These are phyloP conservation scores for Perdita meconis DNA, from an alignment of 2,888 invertebrate species.

Conservation along the genomic window DNA sequence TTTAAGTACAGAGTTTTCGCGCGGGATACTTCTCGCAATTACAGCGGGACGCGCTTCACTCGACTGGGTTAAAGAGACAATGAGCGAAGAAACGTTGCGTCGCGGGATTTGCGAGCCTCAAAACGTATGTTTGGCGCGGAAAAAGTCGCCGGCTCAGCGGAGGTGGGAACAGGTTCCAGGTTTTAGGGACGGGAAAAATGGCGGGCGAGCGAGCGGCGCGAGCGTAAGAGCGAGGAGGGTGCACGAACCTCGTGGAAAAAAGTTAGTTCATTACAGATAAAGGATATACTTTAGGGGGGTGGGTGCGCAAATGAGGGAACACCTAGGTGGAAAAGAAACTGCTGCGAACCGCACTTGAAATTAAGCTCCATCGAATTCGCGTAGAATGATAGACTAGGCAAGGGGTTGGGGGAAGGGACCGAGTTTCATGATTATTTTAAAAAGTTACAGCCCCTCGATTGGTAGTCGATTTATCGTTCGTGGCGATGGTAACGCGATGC, in stretches of 20 bases:
- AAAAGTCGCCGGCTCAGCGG: constrained; percentile 63
- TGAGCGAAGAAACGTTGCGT: constrained; percentile 17
- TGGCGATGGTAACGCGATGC: background rate
- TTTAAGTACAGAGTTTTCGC: constrained; percentile 42
- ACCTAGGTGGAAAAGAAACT: background rate
- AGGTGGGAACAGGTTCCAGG: constrained; percentile 33
- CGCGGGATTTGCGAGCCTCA: constrained; percentile 77
- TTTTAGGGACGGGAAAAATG: constrained; percentile 8
- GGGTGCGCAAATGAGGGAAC: background rate
- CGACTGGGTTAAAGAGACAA: constrained; percentile 23
- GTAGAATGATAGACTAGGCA: background rate
- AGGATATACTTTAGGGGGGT: constrained; percentile 23
- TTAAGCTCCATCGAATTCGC: background rate
- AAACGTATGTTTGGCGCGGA: constrained; percentile 72
- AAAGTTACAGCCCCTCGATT: background rate
- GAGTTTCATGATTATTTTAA: background rate
- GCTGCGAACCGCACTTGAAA: background rate
- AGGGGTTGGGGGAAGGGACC: background rate
- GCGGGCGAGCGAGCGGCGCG: background rate
- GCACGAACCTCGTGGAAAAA: background rate
- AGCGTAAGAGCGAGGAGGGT: constrained; percentile 6
- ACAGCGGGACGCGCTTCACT: constrained; percentile 34
- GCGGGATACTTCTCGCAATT: constrained; percentile 56
- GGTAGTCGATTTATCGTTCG: background rate
- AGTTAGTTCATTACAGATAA: constrained; percentile 26